Base-by-base conservation (phyloP, 2,113 vertebrate genomes). In the Podarcis cretensis region DNA sequence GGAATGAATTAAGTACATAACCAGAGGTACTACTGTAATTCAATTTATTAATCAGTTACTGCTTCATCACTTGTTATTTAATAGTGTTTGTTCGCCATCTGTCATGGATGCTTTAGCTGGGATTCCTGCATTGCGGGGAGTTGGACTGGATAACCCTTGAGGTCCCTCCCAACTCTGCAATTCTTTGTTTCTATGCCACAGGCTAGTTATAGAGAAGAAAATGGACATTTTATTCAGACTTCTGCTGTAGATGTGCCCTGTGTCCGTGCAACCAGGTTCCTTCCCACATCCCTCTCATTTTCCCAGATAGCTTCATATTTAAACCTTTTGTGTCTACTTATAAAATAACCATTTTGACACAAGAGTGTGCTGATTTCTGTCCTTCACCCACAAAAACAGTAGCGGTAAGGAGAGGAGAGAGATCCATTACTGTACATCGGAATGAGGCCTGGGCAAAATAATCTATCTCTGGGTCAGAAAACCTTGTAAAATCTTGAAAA, bases 401-500 rank as follows among this genome's bases (percentile, higher is more conserved):
- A 90, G 80, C 80, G 27, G 86, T 35, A 73, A 90, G 92, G 54
- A 32, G 85, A 87, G 71, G 2, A 87, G 68, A 0, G 3, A 8
- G 74, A 40, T 0, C 0, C 73, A 1, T 54, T 1, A 87, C 90
- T 77, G 69, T 88, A 77, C 68, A 83, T 87, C 87, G 90, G 87
- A 21, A 90, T 71, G 85, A 91, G 89, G 80, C 81, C 0, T 83
- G 83, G 86, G n/a, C 83, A 93, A 90, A 91, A 85, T 90, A 91
- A 92, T 93, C 92, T 91, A 89, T 93, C 90, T 93, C n/a, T 1
- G 87, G 89, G 84, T 90, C 87, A 95, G 91, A 92, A 93, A 93
- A 95, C 90, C 68, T 1, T 92, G 87, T 92, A 89, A 91, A 87
- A 92, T 92, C 76, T 82, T 91, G 87, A 89, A 65, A 93, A 86